Evolutionary conservation across 2,888 invertebrate genomes (phyloP), one percentile per base, ranked within the genome.

Genomic region (Campaea margaritaria): DNA sequence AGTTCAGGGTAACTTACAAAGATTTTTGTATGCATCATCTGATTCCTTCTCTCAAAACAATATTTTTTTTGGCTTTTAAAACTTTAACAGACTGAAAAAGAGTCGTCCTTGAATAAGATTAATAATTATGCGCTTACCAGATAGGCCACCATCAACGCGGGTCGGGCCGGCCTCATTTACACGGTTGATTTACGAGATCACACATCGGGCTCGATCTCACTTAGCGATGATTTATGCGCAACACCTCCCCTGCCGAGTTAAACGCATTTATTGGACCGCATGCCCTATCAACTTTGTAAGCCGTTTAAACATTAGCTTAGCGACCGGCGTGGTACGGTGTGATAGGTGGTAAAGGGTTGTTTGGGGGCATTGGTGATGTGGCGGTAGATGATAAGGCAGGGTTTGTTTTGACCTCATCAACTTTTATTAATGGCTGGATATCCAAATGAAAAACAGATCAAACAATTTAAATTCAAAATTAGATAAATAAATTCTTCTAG

Each of bases 101-200:
- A 21, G 21, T 74, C 68, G 71, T 75, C 68, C 71, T 72, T 68
- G 64, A 58, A 71, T 66, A 75, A 74, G 71, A 82, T 84, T 82
- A 83, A 83, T 82, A 81, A 70, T 82, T 82, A 82, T 80, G 75
- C 70, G 73, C 72, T 79, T 80, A 80, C 79, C 81, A 83, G 83
- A 86, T 82, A 80, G 81, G 77, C 83, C 82, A 85, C 83, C 83
- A 82, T 82, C 83, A 84, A 76, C 75, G 84, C 79, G 76, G 78
- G 77, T 76, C 73, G 74, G 75, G 75, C 70, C 72, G 74, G 81
- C 77, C 86, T 90, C 89, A 87, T 89, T 91, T 89, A 87, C 85
- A 83, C 82, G 84, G 81, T 82, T 90, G 91, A 91, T 91, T 89
- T 91, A 91, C 89, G 86, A 83, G 89, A 87, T 89, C 91, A 88